Base-by-base conservation (phyloP, 1,140 invertebrate species). In the Goniozus legneri region DNA sequence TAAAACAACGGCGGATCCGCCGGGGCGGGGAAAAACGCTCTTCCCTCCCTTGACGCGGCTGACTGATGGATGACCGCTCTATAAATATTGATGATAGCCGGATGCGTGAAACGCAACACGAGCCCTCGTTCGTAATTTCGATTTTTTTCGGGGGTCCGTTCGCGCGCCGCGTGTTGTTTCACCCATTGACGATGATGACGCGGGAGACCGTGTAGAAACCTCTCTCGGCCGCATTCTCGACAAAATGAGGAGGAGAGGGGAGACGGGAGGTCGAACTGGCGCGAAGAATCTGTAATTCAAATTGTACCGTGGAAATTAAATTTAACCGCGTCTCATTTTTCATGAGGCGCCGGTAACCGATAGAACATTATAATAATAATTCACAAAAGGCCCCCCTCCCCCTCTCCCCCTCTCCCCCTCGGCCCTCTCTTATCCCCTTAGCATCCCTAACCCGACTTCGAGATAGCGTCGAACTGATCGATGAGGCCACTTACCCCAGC, bases 271-370 rank as follows among this genome's bases (percentile, higher is more conserved):
- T n/a, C n/a, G n/a, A n/a, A n/a, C n/a, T n/a, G n/a, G n/a, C n/a
- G n/a, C n/a, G n/a, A n/a, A 41, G 46, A 56, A 60, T 63, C 48
- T 62, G 54, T 64, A 62, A 64, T 60, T 62, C 60, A 56, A 60
- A 56, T 60, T 45, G n/a, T n/a, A n/a, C n/a, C n/a, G n/a, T n/a
- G 31, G 35, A 52, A 55, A 55, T 64, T 52, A 62, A 67, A 67
- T 67, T 67, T 64, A 62, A 65, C 61, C n/a, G 52, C 47, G 47
- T 46, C 52, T 65, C 61, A 67, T 67, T 64, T 64, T 64, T 67
- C 61, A 64, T 35, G 19, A 50, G 51, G 44, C 48, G 32, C 30
- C 36, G 38, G 30, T 44, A 42, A 49, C 52, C 58, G 44, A 63
- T 61, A 63, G 61, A 56, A 62, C 58, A 60, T 60, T 37, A 22